A percentile compares a stretch with the other conserved stretches of the same genome.
phyloP scores from a whole-genome alignment of 2,888 invertebrate species.

The Papilio protenor region DNA sequence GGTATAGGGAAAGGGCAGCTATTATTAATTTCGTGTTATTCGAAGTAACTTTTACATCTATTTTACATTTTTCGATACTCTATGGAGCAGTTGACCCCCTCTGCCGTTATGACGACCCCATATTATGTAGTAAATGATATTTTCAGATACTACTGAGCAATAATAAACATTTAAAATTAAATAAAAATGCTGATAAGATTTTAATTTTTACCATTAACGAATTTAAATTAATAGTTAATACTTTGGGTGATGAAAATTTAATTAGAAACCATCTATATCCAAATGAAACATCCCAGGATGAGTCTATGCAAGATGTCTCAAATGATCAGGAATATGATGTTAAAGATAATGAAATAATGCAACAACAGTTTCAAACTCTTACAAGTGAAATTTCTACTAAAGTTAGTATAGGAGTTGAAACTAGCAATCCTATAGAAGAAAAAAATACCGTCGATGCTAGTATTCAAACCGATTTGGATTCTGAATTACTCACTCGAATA shows the following conservation, averaged over 20 bases:
- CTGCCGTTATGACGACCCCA: background rate
- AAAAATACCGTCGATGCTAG: conserved; percentile 53
- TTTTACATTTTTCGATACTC: background rate
- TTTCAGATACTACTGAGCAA: conserved; percentile 65
- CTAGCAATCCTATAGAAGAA: conserved; percentile 14
- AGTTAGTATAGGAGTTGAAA: conserved; percentile 32
- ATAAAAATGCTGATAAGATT: conserved; percentile 49
- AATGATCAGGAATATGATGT: background rate
- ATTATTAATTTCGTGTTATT: too few relatives aligned
- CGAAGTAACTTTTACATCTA: background rate
- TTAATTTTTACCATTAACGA: conserved; percentile 57
- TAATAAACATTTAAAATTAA: conserved; percentile 53
- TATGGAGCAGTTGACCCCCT: background rate
- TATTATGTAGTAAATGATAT: conserved; percentile 1
- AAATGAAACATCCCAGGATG: background rate
- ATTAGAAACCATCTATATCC: conserved; percentile 1
- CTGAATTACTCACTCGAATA: background rate
- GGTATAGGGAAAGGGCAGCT: too few relatives aligned
- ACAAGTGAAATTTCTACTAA: background rate
- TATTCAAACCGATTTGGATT: conserved; percentile 56
- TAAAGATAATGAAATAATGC: background rate
- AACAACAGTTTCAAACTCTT: conserved; percentile 9
- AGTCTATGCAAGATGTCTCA: background rate
- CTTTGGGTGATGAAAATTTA: background rate
- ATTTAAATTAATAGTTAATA: conserved; percentile 53